Evolutionary conservation across 2,888 invertebrate species (phyloP), one percentile per base, ranked within the genome.

Genomic region (Andrena minutula): DNA sequence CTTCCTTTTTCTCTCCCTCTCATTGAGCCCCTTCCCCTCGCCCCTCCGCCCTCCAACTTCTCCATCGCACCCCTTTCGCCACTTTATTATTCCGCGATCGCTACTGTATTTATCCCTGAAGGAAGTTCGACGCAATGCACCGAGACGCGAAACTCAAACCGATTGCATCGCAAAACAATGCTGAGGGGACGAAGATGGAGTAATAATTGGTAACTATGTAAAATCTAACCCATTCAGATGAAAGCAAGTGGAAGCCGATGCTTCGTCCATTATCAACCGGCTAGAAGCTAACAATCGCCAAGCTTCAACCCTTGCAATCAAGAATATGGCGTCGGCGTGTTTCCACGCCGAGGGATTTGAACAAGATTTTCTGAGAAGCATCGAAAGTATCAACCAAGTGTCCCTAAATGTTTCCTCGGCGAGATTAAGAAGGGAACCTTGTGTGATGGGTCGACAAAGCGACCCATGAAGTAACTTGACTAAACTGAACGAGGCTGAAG

Each of bases 41-140:
- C 32, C 32, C 32, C 8, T 4, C 32, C 12, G 3, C 53, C 53
- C 10, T 10, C 1, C 10, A 23, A 26, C 56, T 26, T 56, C 56
- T 56, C 23, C 10, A 53, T 69, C 28, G 20, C 58, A 65, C 16
- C 68, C 70, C 64, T 71, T 65, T 47, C 63, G 64, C 69, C 70
- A 49, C 75, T 84, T 84, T 82, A 84, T 84, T 84, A 82, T 82
- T 69, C 68, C 65, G 35, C 41, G 84, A 82, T 82, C 78, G 68
- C 41, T 41, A 41, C 60, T 49, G 72, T 78, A 76, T 79, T 82
- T 84, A 82, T 84, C 83, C 65, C 12, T 49, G 71, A 64, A 75
- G 82, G 79, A 84, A 84, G 82, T 83, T 77, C 68, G 72, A 65
- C 76, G 76, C 26, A 30, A 26, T 16, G 58, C 76, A 73, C 47